Conservation (phyloP, 2,113 vertebrate genomes). For the Caloenas nicobarica region DNA sequence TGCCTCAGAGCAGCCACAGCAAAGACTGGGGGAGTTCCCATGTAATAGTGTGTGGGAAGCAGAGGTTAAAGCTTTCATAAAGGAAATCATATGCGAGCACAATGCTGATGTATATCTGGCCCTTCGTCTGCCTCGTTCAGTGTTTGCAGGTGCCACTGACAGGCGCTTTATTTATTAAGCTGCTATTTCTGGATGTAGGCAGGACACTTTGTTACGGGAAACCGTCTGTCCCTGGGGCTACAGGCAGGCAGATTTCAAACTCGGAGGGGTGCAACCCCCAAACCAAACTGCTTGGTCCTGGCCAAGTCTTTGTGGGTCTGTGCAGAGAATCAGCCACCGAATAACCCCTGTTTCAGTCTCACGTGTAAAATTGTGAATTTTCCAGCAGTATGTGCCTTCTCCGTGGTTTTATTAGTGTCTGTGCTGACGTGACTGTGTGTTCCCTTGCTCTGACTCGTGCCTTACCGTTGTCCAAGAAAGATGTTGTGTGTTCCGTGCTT, state of each 20-base stretch:
- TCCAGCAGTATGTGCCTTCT: fast-evolving
- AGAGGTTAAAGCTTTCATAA: background rate
- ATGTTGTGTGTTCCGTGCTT: fast-evolving
- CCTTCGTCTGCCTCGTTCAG: background rate
- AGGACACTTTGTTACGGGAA: background rate
- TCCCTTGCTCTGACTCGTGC: background rate
- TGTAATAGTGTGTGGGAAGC: background rate
- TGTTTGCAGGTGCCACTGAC: background rate
- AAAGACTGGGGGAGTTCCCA: background rate
- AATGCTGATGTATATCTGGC: background rate
- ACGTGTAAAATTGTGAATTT: background rate
- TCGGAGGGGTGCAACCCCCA: background rate
- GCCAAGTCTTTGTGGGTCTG: background rate
- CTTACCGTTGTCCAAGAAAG: fast-evolving
- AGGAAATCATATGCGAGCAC: background rate
- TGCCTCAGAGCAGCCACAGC: background rate
- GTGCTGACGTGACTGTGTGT: background rate
- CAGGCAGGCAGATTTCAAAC: background rate
- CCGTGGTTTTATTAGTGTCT: background rate
- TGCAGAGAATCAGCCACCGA: background rate
- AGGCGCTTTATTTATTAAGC: background rate
- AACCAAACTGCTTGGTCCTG: background rate
- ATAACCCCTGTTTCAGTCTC: too few relatives aligned
- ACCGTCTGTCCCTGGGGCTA: background rate
- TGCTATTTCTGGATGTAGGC: background rate